A percentile compares a stretch with the other conserved stretches of the same genome.
Evolutionary conservation across 1,140 invertebrate species (phyloP).

Genomic region (Steinernema feltiae): DNA sequence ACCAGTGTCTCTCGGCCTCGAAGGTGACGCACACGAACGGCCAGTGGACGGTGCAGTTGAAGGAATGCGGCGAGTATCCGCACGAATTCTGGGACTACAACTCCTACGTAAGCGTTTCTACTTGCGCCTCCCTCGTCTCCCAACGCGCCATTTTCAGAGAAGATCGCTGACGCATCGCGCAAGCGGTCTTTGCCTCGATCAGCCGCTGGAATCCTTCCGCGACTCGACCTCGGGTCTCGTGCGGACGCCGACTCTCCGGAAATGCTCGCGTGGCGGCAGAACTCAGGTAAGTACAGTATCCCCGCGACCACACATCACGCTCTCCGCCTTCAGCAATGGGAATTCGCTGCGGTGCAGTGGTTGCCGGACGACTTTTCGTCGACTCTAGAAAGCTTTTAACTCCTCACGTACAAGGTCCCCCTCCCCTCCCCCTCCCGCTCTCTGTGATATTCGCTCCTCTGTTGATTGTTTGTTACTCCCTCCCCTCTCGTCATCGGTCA

Average conservation of each 20-base stretch:
- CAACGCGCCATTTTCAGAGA: slow-evolving; percentile 19
- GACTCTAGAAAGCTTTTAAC: not conserved
- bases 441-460: not conserved
- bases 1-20: slow-evolving; percentile 35
- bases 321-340: not conserved
- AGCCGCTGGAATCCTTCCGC: slow-evolving; percentile 17
- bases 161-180: slow-evolving; percentile 22
- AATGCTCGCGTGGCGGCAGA: not conserved
- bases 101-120: slow-evolving; percentile 24
- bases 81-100: slow-evolving; percentile 35
- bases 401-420: not conserved
- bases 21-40: slow-evolving; percentile 24
- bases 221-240: not conserved
- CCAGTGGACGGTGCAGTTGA: slow-evolving; percentile 36
- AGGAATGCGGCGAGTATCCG: slow-evolving; percentile 36
- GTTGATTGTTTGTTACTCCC: not conserved
- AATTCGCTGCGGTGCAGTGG: not conserved
- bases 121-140: not conserved
- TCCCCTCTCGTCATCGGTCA: not conserved
- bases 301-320: not conserved
- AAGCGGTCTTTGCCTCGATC: slow-evolving; percentile 30
- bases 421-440: not conserved
- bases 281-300: slow-evolving; percentile 5
- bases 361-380: not conserved
- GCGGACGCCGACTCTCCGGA: not conserved